Evolutionary conservation across 2,888 invertebrate genomes (phyloP), one percentile per base, ranked within the genome.

Genomic region (Allophyes oxyacanthae): DNA sequence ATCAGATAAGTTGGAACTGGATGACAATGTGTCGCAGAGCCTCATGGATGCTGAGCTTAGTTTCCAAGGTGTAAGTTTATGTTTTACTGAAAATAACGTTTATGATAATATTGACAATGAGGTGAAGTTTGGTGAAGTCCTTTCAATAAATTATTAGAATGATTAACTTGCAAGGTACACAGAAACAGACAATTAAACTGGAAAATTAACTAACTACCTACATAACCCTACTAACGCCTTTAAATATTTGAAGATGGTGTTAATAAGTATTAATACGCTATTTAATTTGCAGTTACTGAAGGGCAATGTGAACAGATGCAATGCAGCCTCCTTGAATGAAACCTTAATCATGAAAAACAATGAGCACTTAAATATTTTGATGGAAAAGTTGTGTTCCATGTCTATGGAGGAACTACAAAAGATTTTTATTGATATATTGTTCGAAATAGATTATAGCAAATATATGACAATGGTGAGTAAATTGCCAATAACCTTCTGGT

Each of bases 391-490:
- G 5, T 95, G 95, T 65, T 78, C 83, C 2, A 73, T 93, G 32
- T 82, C 92, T 1, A 78, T 85, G 28, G 80, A 82, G 2, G 85
- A 90, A 3, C 70, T 95, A 42, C 91, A 94, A 44, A 86, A 81
- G 33, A 86, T 95, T 60, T 64, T 94, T 2, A 86, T 90, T 52
- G 90, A 89, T 45, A 58, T 95, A 5, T 54, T 95, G 36, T 79
- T 90, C 46, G 91, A 95, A 77, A 78, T 95, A 2, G 88, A 95
- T 74, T 90, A 94, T 59, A 87, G 82, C n/a, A 95, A 94, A 75
- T 91, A 94, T 72, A 64, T 95, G 49, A 90, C 87, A 63, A 94
- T 95, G 94, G 94, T 95, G 64, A 86, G 90, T 45, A 7, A 14
- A 36, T 1, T n/a, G n/a, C n/a, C n/a, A n/a, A n/a, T n/a, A n/a